These are phyloP conservation scores for Hemicordylus capensis DNA, from an alignment of 2,113 vertebrate species.

Conservation along the genomic window DNA sequence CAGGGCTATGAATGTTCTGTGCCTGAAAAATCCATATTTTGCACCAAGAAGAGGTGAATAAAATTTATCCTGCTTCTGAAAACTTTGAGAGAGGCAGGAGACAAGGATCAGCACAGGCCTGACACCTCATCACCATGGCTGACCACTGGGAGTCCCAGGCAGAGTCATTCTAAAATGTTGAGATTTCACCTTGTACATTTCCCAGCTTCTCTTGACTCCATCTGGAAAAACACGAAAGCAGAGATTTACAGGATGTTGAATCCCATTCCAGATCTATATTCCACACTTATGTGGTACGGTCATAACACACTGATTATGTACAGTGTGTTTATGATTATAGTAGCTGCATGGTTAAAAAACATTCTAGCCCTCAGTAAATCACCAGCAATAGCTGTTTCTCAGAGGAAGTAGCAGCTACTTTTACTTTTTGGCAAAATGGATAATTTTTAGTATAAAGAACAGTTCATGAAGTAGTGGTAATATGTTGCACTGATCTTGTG, in stretches of 20 bases:
- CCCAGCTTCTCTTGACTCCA: conserved; percentile 18
- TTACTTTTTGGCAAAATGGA: conserved; percentile 17
- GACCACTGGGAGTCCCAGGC: background rate
- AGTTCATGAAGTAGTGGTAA: background rate
- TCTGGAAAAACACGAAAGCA: background rate
- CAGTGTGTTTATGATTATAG: background rate
- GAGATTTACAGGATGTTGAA: background rate
- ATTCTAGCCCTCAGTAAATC: conserved; percentile 27
- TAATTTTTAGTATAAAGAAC: conserved; percentile 20
- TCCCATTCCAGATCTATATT: background rate
- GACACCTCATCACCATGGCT: no score
- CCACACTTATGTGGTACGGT: background rate
- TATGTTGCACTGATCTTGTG: conserved; percentile 27
- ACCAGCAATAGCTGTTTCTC: conserved; percentile 28
- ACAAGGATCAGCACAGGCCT: background rate
- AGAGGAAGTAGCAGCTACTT: background rate
- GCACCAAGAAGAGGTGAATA: background rate
- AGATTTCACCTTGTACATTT: conserved; percentile 19
- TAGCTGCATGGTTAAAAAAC: background rate
- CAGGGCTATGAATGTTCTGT: background rate
- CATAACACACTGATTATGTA: background rate
- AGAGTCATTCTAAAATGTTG: background rate
- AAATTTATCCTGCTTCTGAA: background rate
- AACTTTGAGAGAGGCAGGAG: background rate
- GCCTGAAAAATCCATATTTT: conserved; percentile 12